phyloP scores from a whole-genome alignment of 1,140 invertebrate species.

The Ganaspis sp. region DNA sequence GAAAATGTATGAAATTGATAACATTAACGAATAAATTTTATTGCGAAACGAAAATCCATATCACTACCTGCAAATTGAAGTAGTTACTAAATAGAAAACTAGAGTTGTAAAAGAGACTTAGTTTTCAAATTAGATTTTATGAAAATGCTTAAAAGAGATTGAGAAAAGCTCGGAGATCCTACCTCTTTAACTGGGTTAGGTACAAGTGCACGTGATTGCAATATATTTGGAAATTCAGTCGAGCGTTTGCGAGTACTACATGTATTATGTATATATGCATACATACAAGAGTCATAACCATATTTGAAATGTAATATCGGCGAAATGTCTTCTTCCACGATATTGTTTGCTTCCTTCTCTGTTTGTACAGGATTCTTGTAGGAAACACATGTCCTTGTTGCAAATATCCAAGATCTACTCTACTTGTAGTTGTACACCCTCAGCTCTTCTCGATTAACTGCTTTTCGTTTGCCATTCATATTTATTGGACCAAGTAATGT shows the following conservation, averaged over 20 bases:
- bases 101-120: background rate
- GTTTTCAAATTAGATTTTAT: background rate
- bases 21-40: too few species aligned
- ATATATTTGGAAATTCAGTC: conserved; percentile 21
- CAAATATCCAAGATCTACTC: background rate
- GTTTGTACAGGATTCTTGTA: background rate
- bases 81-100: background rate
- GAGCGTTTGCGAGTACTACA: background rate
- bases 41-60: too few species aligned
- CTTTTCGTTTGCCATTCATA: conserved; percentile 5
- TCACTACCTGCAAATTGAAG: too few species aligned
- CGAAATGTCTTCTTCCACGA: conserved; percentile 44
- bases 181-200: conserved; percentile 9
- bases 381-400: background rate
- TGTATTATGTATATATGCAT: conserved; percentile 26
- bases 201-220: conserved; percentile 16
- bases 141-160: background rate
- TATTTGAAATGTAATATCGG: conserved; percentile 45
- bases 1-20: too few species aligned
- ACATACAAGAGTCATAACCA: conserved; percentile 30
- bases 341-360: conserved; percentile 47
- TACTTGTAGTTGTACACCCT: background rate
- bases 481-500: background rate
- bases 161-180: conserved; percentile 14
- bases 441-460: background rate